Evolutionary conservation across 2,113 vertebrate species (phyloP), one percentile per base, ranked within the genome.

Genomic region (Seriola quinqueradiata): DNA sequence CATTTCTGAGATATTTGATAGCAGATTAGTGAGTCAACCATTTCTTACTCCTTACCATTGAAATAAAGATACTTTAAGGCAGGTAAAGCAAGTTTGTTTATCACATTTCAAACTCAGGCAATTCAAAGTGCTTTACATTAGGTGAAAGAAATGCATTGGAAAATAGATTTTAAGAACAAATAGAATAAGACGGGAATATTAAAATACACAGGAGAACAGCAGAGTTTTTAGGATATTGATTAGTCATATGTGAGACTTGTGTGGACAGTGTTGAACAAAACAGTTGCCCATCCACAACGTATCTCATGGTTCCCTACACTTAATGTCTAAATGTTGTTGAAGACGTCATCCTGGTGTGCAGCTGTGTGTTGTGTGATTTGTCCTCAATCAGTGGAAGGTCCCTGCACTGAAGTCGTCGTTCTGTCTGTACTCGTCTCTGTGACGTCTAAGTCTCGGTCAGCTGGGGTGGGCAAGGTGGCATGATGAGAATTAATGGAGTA

Each of bases 341-440:
- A 66, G 69, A 70, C 16, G 23, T 75, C 52, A 64, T 82, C 48
- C 74, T 71, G 68, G 54, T 86, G 68, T 79, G 75, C 82, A 58
- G 63, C 80, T 83, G 48, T 79, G 76, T 85, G 81, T 85, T 32
- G 63, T 86, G 77, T 89, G 71, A 69, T 89, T 60, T 80, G 83
- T 87, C 81, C 40, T 79, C 70, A 59, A 70, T 86, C 79, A 54
- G 60, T 77, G 36, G 28, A 82, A 59, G 64, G 50, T 85, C 78
- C 42, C 48, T 61, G 59, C 60, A 19, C 44, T 81, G 32, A 60
- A 77, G 85, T 85, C 70, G 4, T 60, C 54, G 16, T 73, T 70
- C 52, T 87, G 90, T 90, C 66, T 79, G 74, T 80, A 25, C 65
- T 75, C 17, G 67, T 86, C 65, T 83, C 83, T 87, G 86, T 85